These are phyloP conservation scores for Drosophila arizonae DNA, from an alignment of 1,140 invertebrate genomes.

Conservation along the genomic window DNA sequence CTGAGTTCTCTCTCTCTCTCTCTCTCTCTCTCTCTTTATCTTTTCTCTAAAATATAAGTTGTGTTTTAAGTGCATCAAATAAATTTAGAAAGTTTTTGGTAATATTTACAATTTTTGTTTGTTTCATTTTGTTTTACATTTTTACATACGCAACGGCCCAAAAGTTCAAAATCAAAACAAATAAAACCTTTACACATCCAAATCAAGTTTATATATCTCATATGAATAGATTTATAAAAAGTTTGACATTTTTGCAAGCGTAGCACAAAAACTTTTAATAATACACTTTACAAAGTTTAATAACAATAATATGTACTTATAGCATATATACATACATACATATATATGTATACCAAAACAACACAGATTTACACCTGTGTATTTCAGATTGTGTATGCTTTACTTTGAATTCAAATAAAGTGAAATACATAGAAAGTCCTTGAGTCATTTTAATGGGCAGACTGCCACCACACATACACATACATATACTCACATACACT, in stretches of 20 bases:
- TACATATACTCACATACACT: no score
- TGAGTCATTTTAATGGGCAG: background rate
- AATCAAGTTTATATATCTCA: slow-evolving; percentile 51
- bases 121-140: slow-evolving; percentile 33
- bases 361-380: background rate
- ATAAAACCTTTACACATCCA: slow-evolving; percentile 43
- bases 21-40: slow-evolving; percentile 27
- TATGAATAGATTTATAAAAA: slow-evolving; percentile 10
- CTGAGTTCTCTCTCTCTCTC: slow-evolving; percentile 37
- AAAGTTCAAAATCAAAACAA: slow-evolving; percentile 47
- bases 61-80: slow-evolving; percentile 75
- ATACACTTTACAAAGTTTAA: slow-evolving; percentile 56
- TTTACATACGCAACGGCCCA: slow-evolving; percentile 30
- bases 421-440: slow-evolving; percentile 6
- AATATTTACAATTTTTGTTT: slow-evolving; percentile 36
- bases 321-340: slow-evolving; percentile 45
- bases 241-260: slow-evolving; percentile 38
- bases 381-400: slow-evolving; percentile 1
- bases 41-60: slow-evolving; percentile 67
- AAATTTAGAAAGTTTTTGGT: slow-evolving; percentile 22
- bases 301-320: slow-evolving; percentile 39
- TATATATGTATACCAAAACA: slow-evolving; percentile 9
- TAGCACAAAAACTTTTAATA: slow-evolving; percentile 61
- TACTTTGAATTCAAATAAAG: slow-evolving; percentile 32
- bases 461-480: no score